Evolutionary conservation across 2,797 vertebrate genomes (phyloP), one percentile per base, ranked within the genome.

Genomic region (Siniperca undulata): DNA sequence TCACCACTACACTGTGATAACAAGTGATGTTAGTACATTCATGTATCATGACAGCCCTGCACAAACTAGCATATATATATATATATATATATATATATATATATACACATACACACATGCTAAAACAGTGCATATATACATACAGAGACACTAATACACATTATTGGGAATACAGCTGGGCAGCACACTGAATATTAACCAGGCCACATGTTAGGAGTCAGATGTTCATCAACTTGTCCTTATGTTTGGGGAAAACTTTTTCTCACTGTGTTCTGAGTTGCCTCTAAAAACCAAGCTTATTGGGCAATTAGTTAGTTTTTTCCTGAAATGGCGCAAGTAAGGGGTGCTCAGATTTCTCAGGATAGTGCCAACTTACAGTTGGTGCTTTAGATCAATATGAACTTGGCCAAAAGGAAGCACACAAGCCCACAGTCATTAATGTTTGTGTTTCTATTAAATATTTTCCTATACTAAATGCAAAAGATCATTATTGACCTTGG

Each of bases 181-280:
- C 36, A 34, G 10, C 20, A 38, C 67, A 42, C 13, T 58, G 1
- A 78, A 70, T 19, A 73, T 46, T 66, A 34, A 60, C 12, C 48
- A 61, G 74, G 24, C 40, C 65, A 71, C 66, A 77, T 74, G 73
- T 55, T 60, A 8, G n/a, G 30, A 77, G 36, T 48, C 50, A 40
- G 38, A 40, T 40, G 38, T 70, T 61, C n/a, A 70, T 9, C 10
- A 16, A 17, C n/a, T 50, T 19, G 34, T 58, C 22, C 64, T 38
- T 36, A 22, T 56, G 58, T 84, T 70, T 69, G 34, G 30, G 11
- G 36, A 34, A 40, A 30, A 5, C 4, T 20, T 50, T 56, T 66
- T 38, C 22, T 55, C 13, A 4, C 38, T 10, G 52, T 30, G n/a
- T 55, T 77, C 52, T 59, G 14, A 67, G 59, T 22, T 38, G 17